These are phyloP conservation scores for Oryctes rhinoceros DNA, from an alignment of 1,140 invertebrate species.

Conservation along the genomic window DNA sequence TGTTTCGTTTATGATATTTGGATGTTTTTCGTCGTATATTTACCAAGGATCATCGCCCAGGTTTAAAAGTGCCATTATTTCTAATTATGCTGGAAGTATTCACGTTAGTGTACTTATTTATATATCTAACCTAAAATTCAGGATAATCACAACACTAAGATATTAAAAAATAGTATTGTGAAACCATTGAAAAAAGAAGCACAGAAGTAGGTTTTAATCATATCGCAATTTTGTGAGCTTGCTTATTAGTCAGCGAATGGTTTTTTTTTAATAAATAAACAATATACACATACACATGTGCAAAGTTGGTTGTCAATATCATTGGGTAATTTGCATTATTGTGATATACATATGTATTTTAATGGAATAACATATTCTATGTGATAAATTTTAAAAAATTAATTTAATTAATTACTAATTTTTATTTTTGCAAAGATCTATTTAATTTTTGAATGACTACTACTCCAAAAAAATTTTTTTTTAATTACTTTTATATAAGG, in stretches of 20 bases:
- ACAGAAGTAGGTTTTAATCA: not conserved
- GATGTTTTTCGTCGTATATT: not conserved
- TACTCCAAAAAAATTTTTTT: too few species aligned
- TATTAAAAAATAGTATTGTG: not conserved
- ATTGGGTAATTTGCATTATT: too few species aligned
- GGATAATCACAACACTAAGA: too few species aligned
- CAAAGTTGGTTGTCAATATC: not conserved
- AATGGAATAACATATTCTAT: too few species aligned
- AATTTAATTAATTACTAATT: too few species aligned
- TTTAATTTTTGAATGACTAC: too few species aligned
- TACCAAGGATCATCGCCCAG: constrained; percentile 58
- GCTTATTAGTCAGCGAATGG: not conserved
- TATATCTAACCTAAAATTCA: not conserved
- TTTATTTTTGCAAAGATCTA: too few species aligned
- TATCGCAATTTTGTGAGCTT: not conserved
- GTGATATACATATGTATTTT: too few species aligned
- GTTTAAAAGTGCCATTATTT: constrained; percentile 55
- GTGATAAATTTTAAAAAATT: too few species aligned
- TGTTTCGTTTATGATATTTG: too few species aligned
- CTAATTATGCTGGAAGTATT: too few species aligned
- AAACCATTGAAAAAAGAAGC: not conserved
- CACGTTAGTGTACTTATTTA: not conserved
- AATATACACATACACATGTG: not conserved
- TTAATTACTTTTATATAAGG: too few species aligned
- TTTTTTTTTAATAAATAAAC: constrained; percentile 19